Evolutionary conservation across 2,797 vertebrate genomes (phyloP).

Genomic region (Malurus leucopterus): DNA sequence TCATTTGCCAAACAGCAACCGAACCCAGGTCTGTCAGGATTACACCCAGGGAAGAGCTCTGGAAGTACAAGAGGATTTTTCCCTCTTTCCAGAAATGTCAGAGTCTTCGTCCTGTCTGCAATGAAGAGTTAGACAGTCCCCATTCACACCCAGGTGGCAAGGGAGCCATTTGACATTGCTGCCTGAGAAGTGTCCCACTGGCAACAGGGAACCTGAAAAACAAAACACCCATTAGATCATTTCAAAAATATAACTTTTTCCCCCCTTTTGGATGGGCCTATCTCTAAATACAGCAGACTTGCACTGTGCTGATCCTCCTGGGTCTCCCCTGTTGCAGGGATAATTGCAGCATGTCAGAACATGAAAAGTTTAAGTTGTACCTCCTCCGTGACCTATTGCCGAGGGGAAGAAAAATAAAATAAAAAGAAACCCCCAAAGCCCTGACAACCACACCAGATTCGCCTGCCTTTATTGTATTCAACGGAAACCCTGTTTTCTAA

Average conservation of each 20-base stretch:
- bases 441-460: neutral
- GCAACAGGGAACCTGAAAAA: neutral
- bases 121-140: neutral
- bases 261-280: neutral
- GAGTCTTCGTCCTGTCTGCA: neutral
- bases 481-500: conserved; percentile 14
- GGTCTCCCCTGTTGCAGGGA: neutral
- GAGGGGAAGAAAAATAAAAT: neutral
- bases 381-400: neutral
- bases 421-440: neutral
- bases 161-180: neutral
- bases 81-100: neutral
- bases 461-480: neutral
- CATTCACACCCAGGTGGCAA: neutral
- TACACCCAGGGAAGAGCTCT: neutral
- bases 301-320: neutral
- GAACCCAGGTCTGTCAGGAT: neutral
- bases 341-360: neutral
- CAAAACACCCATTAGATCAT: neutral
- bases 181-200: neutral
- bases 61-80: neutral
- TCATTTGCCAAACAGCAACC: neutral
- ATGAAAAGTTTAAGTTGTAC: neutral
- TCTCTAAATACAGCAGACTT: neutral
- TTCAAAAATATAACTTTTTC: neutral